A percentile compares a stretch with the other conserved stretches of the same genome.
Conservation (phyloP, 2,888 invertebrate species). For the Abrostola tripartita region DNA sequence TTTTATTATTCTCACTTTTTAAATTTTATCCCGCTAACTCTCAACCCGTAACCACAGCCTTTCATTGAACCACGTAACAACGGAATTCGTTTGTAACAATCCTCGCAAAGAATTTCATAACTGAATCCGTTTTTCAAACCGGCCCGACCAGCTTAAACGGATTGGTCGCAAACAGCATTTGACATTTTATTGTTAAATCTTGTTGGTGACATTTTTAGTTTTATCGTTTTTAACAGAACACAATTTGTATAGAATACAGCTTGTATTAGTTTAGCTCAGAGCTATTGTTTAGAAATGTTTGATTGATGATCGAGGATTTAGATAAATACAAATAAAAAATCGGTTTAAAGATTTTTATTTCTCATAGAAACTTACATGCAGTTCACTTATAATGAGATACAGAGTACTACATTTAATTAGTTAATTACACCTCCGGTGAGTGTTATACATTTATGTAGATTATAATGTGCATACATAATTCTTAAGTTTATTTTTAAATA, state of each 20-base stretch:
- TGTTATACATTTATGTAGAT: too few relatives aligned
- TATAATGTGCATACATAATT: too few relatives aligned
- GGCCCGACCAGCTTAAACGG: conserved; percentile 26
- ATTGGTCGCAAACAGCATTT: conserved; percentile 31
- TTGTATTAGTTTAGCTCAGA: neutral
- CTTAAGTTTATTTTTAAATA: too few relatives aligned
- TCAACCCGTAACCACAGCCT: conserved; percentile 14
- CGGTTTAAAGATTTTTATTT: too few relatives aligned
- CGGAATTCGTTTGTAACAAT: conserved; percentile 48
- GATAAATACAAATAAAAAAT: too few relatives aligned
- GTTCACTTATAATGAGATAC: too few relatives aligned
- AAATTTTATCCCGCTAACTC: conserved; percentile 26
- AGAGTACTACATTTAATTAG: too few relatives aligned
- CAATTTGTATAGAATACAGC: neutral
- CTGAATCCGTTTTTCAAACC: conserved; percentile 37
- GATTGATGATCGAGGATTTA: too few relatives aligned
- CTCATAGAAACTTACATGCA: too few relatives aligned
- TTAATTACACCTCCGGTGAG: too few relatives aligned
- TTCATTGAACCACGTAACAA: conserved; percentile 17
- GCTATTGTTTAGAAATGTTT: neutral
- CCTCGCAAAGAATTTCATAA: conserved; percentile 43
- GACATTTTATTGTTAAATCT: conserved; percentile 14
- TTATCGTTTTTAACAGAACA: neutral
- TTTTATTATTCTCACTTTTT: neutral
- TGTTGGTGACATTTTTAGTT: conserved; percentile 4